Base-by-base conservation (phyloP, 2,888 invertebrate genomes). In the Lasioglossum pauxillum region DNA sequence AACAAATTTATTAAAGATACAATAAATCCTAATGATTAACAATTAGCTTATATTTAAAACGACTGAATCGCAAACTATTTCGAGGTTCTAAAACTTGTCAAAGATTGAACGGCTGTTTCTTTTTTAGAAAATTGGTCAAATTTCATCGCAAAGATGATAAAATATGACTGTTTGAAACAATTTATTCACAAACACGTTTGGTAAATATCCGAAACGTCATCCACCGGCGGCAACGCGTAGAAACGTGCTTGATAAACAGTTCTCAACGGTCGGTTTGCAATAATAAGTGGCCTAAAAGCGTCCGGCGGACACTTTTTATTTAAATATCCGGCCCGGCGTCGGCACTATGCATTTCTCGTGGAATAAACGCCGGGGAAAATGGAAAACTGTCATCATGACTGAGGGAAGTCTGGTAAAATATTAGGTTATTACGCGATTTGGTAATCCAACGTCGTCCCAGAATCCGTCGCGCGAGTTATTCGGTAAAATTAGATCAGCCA, bases 401-500 rank as follows among this genome's bases (percentile, higher is more conserved):
- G 82, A 64, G 79, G 41, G 73, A 57, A 80, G 27, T 35, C n/a
- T 27, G 10, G 31, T 84, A 75, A 84, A 84, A 82, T 84, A 82
- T 84, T 84, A 82, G 83, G 77, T 84, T 84, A 84, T 84, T 84
- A 84, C 83, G 53, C 53, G 83, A 77, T 82, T 73, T 73, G 82
- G 76, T 67, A 53, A 84, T 84, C 76, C 76, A 57, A n/a, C 73
- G 44, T 77, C 76, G 27, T 73, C 38, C 64, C n/a, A 41, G 71
- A 71, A 71, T 41, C 53, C 35, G 74, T 82, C 80, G 69, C 49
- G 5, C 53, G 67, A 73, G 73, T 84, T 73, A 73, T 67, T 67
- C 38, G 72, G 38, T 44, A 38, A 84, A 82, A 84, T 83, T 84
- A 83, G 73, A 77, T 84, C 83, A 67, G 27, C 72, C 57, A 74